These are phyloP conservation scores for Argyresthia albistria DNA, from an alignment of 2,888 invertebrate genomes.

Conservation along the genomic window DNA sequence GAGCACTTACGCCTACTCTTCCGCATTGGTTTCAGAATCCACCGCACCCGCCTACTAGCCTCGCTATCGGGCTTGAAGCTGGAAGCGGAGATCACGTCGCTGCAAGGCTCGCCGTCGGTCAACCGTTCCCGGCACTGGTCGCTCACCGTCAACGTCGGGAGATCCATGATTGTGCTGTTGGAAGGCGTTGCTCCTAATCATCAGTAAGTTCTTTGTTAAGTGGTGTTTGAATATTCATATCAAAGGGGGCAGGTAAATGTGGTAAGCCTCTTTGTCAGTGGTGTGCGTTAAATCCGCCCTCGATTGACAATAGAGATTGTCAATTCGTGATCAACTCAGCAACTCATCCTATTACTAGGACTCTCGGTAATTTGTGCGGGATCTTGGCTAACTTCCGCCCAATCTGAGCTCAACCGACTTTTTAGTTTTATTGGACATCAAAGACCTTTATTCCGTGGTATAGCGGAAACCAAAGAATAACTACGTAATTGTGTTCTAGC, in stretches of 20 bases:
- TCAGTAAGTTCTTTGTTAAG: conserved; percentile 73
- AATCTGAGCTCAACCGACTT: too few species aligned
- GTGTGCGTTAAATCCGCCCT: not conserved
- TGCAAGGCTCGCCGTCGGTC: conserved; percentile 92
- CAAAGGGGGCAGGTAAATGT: too few species aligned
- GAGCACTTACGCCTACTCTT: too few species aligned
- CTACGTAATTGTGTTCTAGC: too few species aligned
- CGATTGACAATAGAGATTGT: not conserved
- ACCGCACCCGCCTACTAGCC: conserved; percentile 87
- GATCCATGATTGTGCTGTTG: conserved; percentile 91
- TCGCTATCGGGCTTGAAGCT: conserved; percentile 94
- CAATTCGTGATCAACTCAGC: too few species aligned
- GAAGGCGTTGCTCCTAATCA: conserved; percentile 93
- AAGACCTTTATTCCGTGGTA: too few species aligned
- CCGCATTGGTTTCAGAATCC: conserved; percentile 72
- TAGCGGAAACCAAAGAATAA: too few species aligned
- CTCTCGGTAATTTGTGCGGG: too few species aligned
- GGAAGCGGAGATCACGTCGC: conserved; percentile 93
- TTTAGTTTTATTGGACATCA: too few species aligned
- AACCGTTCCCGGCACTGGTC: conserved; percentile 91
- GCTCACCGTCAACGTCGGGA: conserved; percentile 90
- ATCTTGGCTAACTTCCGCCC: too few species aligned
- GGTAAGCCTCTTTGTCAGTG: too few species aligned
- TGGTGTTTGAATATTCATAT: not conserved
- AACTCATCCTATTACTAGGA: too few species aligned